Conservation (phyloP, 2,113 vertebrate species). For the Seriola aureovittata region DNA sequence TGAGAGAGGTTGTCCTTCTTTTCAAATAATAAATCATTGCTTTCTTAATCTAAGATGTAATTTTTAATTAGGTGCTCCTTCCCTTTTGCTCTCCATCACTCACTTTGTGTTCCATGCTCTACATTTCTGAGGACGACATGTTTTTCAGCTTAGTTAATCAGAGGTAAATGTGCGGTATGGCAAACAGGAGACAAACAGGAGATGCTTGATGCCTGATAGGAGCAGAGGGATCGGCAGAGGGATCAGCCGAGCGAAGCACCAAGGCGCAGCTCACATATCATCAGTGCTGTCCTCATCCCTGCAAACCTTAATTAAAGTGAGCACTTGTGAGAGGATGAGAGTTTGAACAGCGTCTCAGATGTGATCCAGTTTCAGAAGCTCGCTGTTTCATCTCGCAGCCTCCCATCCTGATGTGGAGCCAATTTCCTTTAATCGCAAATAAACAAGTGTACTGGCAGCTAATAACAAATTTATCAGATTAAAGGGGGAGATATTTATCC, state of each 20-base stretch:
- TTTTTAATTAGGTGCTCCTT: slow-evolving; percentile 17
- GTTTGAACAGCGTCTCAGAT: slow-evolving; percentile 60
- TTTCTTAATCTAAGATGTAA: not conserved
- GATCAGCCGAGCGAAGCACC: slow-evolving; percentile 31
- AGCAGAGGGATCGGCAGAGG: slow-evolving; percentile 26
- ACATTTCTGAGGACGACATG: not conserved
- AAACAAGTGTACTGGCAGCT: slow-evolving; percentile 25
- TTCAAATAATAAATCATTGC: slow-evolving; percentile 24
- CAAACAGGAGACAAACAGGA: slow-evolving; percentile 24
- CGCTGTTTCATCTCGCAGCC: slow-evolving; percentile 49
- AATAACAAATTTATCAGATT: slow-evolving; percentile 44
- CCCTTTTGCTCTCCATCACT: not conserved
- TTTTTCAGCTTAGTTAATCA: slow-evolving; percentile 27
- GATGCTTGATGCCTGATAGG: slow-evolving; percentile 18
- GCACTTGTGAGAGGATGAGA: slow-evolving; percentile 58
- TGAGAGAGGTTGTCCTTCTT: not conserved
- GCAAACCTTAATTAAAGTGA: slow-evolving; percentile 79
- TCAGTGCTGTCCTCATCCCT: slow-evolving; percentile 22
- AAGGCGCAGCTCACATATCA: slow-evolving; percentile 54
- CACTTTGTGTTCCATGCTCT: not conserved
- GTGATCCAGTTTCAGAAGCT: slow-evolving; percentile 66
- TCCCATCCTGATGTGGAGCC: slow-evolving; percentile 21
- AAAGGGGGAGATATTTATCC: not conserved
- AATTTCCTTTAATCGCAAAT: slow-evolving; percentile 53
- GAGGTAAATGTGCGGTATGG: slow-evolving; percentile 3